phyloP scores from a whole-genome alignment of 2,888 invertebrate genomes.

The Apamea crenata region DNA sequence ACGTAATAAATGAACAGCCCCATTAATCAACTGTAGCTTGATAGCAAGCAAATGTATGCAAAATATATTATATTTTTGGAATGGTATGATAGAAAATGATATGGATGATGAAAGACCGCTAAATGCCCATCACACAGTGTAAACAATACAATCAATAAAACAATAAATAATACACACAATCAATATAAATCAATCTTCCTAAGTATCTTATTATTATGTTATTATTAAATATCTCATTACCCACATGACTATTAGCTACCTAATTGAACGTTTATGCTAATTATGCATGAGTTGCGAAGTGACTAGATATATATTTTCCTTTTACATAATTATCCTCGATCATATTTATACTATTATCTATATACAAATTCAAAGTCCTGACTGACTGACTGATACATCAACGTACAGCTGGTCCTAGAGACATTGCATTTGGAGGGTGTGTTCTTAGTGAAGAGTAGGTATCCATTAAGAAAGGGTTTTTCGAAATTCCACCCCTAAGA shows the following conservation, averaged over 20 bases:
- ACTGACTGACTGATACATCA: too few species aligned
- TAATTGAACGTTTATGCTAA: constrained; percentile 13
- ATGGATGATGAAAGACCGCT: not conserved
- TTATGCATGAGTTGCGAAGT: constrained; percentile 25
- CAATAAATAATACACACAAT: not conserved
- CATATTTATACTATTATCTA: constrained; percentile 3
- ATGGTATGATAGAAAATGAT: not conserved
- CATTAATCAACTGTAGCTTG: not conserved
- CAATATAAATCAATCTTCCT: not conserved
- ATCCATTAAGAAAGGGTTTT: too few species aligned
- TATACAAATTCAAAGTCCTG: too few species aligned
- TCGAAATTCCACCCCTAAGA: too few species aligned
- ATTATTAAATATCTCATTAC: not conserved
- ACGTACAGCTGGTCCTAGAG: too few species aligned
- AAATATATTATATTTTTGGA: not conserved
- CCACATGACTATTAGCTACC: not conserved
- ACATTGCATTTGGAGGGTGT: too few species aligned
- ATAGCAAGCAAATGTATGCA: not conserved
- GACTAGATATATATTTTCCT: constrained; percentile 7
- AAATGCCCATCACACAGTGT: not conserved
- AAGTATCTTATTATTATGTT: not conserved
- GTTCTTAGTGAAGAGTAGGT: too few species aligned
- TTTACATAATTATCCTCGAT: constrained; percentile 14
- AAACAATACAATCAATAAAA: too few species aligned
- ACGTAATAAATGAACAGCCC: too few species aligned